Evolutionary conservation across 2,113 vertebrate genomes (phyloP), one percentile per base, ranked within the genome.

Genomic region (Garra rufa): DNA sequence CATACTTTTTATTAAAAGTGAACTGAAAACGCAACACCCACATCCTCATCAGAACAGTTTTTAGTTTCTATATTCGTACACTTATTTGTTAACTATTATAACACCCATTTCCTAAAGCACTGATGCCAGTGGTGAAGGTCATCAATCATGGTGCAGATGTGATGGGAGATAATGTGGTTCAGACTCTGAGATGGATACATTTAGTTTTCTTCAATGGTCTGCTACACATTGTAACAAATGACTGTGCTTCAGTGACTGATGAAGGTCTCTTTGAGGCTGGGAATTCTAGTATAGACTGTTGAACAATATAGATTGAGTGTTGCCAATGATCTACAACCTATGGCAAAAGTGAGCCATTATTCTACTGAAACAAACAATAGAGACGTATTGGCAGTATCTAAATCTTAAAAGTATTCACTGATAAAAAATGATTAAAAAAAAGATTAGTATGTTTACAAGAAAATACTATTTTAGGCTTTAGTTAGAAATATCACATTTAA

Each of bases 41-140:
- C 19, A 26, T 63, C 21, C 21, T 75, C n/a, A 26, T 63, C 6
- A 10, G 55, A 79, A 26, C 1, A 14, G n/a, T 24, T 69, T 70
- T 43, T 41, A 41, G 13, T 59, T 9, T 30, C 30, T 28, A 17
- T 65, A 76, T 76, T 41, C 13, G 1, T 70, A 21, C n/a, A 44
- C 24, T 26, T 24, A 65, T 79, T 63, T 79, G 76, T 38, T 63
- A 79, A 61, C 52, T 79, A 38, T 63, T 79, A 59, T 79, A 55
- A 63, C 38, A 17, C 26, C 24, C 17, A 43, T 79, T 61, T 79
- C 77, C 57, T 43, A 46, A 79, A 46, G 41, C 59, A 65, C 38
- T 65, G 9, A 79, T 19, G 52, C 14, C 21, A 30, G 34, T 61
- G 30, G 34, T 61, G 30, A 78, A 78, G 14, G 57, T 57, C 77